Base-by-base conservation (phyloP, 1,140 invertebrate genomes). In the Alviniconcha marisindica region DNA sequence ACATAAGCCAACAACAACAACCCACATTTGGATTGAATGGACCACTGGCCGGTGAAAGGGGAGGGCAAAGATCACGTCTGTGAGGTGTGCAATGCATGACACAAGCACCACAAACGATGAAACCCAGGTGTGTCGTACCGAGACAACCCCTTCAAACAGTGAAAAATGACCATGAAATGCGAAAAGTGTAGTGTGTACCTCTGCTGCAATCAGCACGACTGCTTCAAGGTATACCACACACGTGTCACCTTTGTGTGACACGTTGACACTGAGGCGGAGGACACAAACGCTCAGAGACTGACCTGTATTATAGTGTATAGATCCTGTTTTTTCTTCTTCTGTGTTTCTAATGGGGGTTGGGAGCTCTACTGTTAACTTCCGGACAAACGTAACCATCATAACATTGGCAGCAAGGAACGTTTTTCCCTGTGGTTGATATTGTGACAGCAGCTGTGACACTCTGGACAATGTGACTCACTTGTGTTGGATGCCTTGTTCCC, bases 61-160 rank as follows among this genome's bases (percentile, higher is more conserved):
- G 51, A 54, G 18, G 66, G 69, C 21, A 66, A 56, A 10, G 31
- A 82, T 44, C 76, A 74, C 36, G 24, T 78, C n/a, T 85, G 80
- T 85, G 74, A 78, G 5, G 80, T 85, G 44, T 85, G 84, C 40
- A 36, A 21, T n/a, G 60, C 77, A 56, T 54, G 40, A 24, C 79
- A 82, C 66, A 82, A 77, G 14, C n/a, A 56, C 2, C 82, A 44
- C 54, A 31, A 80, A 2, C 33, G 42, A 1, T 2, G 10, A 2
- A 15, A 71, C 63, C 80, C 60, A 42, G 33, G 7, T 1, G 40
- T 33, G 10, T 24, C 42, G 21, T 31, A 28, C 24, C 42, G 36
- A n/a, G 28, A 82, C 36, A 71, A 48, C 24, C 80, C 80, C 18
- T 5, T 60, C 28, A 5, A 60, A n/a, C 28, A 60, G 21, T 51